These are phyloP conservation scores for Lasioglossum pauxillum DNA, from an alignment of 2,888 invertebrate genomes.

Conservation along the genomic window DNA sequence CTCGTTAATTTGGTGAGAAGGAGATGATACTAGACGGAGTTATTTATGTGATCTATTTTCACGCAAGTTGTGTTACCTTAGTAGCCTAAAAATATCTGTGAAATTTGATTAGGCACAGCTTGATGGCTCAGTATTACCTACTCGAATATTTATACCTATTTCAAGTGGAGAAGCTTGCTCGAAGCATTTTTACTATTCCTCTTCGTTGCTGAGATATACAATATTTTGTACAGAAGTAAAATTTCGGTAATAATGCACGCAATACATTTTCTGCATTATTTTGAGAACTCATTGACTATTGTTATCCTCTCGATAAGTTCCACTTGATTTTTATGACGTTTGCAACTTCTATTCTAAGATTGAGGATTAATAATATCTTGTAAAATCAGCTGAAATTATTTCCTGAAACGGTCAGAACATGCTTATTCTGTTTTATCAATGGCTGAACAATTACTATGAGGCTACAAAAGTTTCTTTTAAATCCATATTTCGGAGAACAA, in stretches of 20 bases:
- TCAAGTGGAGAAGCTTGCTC: background rate
- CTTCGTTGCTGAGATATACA: no score
- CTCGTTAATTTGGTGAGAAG: conserved; percentile 29
- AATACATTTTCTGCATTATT: background rate
- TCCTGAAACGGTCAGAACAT: background rate
- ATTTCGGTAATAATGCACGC: background rate
- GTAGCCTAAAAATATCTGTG: conserved; percentile 68
- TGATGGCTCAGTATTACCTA: conserved; percentile 50
- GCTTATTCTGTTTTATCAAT: background rate
- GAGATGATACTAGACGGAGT: conserved; percentile 52
- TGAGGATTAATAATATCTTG: background rate
- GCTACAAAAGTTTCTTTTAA: background rate
- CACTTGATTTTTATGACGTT: background rate
- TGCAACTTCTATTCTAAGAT: background rate
- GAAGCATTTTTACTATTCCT: background rate
- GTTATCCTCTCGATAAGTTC: background rate
- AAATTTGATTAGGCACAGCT: conserved; percentile 66
- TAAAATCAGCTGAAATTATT: no score
- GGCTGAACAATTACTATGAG: background rate
- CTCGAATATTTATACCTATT: conserved; percentile 37
- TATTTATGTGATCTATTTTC: conserved; percentile 65
- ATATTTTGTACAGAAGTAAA: background rate
- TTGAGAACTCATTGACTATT: background rate
- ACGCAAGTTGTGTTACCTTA: conserved; percentile 67
- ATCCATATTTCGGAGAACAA: background rate